Evolutionary conservation across 2,113 vertebrate species (phyloP).

Genomic region (Salvelinus alpinus): DNA sequence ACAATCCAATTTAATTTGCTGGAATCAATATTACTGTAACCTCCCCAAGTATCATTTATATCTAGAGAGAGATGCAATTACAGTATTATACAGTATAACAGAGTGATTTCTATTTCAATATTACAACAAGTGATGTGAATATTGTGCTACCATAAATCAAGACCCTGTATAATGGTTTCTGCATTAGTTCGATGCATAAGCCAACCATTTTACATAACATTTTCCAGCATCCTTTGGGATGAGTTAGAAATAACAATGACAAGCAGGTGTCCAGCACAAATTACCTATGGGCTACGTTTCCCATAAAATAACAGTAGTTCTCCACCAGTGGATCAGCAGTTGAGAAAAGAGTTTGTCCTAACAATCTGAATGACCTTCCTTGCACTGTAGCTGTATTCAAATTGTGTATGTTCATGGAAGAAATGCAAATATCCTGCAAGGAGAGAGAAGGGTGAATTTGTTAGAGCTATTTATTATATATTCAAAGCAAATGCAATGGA

Average conservation of each 20-base stretch:
- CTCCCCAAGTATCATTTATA: no score
- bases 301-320: not conserved
- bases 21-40: not conserved
- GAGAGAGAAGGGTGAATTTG: slow-evolving; percentile 20
- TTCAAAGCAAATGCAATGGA: not conserved
- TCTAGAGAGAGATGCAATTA: no score
- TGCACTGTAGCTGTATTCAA: slow-evolving; percentile 86
- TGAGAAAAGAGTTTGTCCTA: slow-evolving; percentile 85
- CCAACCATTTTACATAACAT: slow-evolving; percentile 12
- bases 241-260: slow-evolving; percentile 13
- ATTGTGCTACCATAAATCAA: not conserved
- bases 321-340: slow-evolving; percentile 74
- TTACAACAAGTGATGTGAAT: not conserved
- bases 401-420: slow-evolving; percentile 83
- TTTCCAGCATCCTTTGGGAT: slow-evolving; percentile 33
- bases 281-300: slow-evolving; percentile 5
- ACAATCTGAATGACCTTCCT: slow-evolving; percentile 81
- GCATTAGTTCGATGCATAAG: not conserved
- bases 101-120: not conserved
- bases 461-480: not conserved
- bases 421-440: slow-evolving; percentile 87
- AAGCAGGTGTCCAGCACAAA: slow-evolving; percentile 53
- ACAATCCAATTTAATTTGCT: not conserved
- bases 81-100: not conserved
- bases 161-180: not conserved